phyloP scores from a whole-genome alignment of 2,888 invertebrate species.

The Dynastes maya region DNA sequence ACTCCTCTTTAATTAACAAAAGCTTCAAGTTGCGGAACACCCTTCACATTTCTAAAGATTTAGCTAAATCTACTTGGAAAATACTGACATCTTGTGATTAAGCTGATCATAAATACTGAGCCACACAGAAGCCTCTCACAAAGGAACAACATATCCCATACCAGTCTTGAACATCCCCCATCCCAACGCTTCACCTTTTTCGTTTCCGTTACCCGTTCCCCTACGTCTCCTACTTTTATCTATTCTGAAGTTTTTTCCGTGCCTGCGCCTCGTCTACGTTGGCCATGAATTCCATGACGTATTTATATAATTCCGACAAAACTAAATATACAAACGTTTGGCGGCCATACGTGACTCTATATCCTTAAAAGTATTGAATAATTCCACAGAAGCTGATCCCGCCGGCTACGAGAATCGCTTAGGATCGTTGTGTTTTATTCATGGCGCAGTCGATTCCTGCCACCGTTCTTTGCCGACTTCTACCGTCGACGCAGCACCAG shows the following conservation, averaged over 20 bases:
- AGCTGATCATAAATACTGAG: too few species aligned
- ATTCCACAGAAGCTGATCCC: conserved; percentile 64
- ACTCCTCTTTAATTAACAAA: too few species aligned
- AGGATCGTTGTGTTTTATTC: conserved; percentile 69
- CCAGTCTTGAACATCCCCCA: too few species aligned
- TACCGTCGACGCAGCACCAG: background rate
- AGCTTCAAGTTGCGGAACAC: too few species aligned
- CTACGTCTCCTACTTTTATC: conserved; percentile 1
- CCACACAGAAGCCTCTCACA: too few species aligned
- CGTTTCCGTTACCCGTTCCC: background rate
- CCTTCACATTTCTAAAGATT: too few species aligned
- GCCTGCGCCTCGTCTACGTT: background rate
- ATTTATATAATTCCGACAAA: conserved; percentile 36
- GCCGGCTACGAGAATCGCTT: conserved; percentile 60
- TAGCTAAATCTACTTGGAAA: too few species aligned
- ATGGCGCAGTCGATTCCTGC: conserved; percentile 65
- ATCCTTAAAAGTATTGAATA: conserved; percentile 68
- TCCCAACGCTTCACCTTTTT: background rate
- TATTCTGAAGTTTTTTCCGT: conserved; percentile 14
- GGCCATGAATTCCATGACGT: conserved; percentile 26
- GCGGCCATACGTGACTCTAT: conserved; percentile 65
- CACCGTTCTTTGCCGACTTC: background rate
- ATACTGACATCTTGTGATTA: too few species aligned
- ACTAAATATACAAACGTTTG: conserved; percentile 49
- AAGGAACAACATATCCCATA: too few species aligned